A percentile compares a stretch with the other conserved stretches of the same genome.
Conservation (phyloP, 2,113 vertebrate species). For the Alosa alosa region DNA sequence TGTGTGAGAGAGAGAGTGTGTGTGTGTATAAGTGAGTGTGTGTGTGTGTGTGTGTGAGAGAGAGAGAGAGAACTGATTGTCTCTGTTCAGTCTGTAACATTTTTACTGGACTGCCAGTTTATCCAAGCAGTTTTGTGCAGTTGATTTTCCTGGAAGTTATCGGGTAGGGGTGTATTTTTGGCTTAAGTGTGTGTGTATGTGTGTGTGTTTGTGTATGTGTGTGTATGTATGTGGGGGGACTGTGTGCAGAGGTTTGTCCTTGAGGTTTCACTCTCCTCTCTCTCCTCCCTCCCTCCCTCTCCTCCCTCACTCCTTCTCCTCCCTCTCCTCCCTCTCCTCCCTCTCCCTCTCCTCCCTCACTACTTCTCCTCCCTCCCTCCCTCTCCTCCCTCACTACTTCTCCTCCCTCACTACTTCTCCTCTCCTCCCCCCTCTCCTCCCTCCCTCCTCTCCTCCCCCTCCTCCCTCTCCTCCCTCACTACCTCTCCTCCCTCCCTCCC, state of each 20-base stretch:
- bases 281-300: neutral
- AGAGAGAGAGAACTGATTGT: neutral
- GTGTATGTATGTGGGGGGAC: neutral
- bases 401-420: too few species aligned
- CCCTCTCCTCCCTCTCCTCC: constrained; percentile 43
- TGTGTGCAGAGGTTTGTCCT: neutral
- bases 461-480: too few species aligned
- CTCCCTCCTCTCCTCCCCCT: too few species aligned
- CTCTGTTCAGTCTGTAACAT: constrained; percentile 1
- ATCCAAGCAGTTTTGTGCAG: constrained; percentile 7
- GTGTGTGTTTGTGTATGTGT: neutral
- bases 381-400: too few species aligned
- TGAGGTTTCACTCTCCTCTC: neutral
- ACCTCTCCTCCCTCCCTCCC: constrained; percentile 11
- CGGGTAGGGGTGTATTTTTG: neutral
- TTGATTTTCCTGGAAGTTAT: constrained; percentile 15
- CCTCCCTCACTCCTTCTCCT: constrained; percentile 25
- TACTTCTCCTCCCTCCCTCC: too few species aligned
- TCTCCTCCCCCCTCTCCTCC: too few species aligned
- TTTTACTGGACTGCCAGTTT: neutral
- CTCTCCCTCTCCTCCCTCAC: constrained; percentile 40
- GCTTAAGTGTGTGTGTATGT: neutral
- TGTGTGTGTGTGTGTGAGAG: neutral
- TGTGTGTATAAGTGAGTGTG: neutral
- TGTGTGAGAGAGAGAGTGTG: neutral